Evolutionary conservation across 2,888 invertebrate species (phyloP).

Genomic region (Drosophila tanythrix): DNA sequence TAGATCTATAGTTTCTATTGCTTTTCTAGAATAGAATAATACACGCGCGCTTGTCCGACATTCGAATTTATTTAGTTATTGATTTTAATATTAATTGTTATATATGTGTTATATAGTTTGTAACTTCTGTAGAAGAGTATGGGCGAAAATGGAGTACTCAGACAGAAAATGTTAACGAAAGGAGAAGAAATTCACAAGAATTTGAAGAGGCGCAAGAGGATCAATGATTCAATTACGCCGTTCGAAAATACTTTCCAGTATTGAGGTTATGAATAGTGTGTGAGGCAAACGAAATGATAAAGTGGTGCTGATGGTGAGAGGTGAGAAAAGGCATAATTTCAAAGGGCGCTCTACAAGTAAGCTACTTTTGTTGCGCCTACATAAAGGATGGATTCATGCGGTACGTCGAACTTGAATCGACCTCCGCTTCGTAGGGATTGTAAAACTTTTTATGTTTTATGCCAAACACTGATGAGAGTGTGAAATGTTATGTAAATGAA

Average conservation of each 20-base stretch:
- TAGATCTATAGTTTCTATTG: constrained; percentile 8
- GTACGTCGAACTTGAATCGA: constrained; percentile 3
- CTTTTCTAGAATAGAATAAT: constrained; percentile 21
- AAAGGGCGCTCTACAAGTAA: constrained; percentile 8
- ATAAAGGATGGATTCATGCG: neutral
- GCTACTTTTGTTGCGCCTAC: constrained; percentile 6
- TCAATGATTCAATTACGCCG: constrained; percentile 2
- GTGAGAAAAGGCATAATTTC: neutral
- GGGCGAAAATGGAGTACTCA: constrained; percentile 14
- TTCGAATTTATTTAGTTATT: constrained; percentile 25
- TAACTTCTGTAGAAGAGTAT: constrained; percentile 12
- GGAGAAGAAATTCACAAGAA: neutral
- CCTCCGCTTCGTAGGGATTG: constrained; percentile 8
- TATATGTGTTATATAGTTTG: constrained; percentile 39
- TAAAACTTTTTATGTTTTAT: constrained; percentile 9
- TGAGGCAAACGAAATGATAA: neutral
- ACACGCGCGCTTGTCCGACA: constrained; percentile 36
- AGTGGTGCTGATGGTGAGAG: neutral
- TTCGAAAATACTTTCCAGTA: constrained; percentile 6
- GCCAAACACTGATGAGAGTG: constrained; percentile 24
- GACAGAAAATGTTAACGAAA: constrained; percentile 7
- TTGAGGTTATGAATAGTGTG: neutral
- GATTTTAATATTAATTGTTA: constrained; percentile 49
- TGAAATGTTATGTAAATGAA: constrained; percentile 23
- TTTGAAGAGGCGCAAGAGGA: constrained; percentile 3